Conservation (phyloP, 2,113 vertebrate genomes). For the Saimiri boliviensis region DNA sequence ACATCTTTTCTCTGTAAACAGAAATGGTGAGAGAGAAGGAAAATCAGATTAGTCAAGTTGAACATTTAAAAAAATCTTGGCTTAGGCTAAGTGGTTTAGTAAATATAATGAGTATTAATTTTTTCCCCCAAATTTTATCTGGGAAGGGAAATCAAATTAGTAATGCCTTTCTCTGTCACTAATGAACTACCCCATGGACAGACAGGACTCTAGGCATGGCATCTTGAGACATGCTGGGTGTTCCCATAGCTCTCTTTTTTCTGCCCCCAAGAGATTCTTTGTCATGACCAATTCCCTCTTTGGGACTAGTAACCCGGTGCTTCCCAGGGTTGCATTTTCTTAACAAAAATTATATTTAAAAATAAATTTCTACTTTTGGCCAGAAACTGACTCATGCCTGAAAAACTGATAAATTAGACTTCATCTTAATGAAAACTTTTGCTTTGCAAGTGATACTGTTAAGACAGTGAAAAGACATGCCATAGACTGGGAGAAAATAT, state of each 20-base stretch:
- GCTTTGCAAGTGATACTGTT: neutral
- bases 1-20: neutral
- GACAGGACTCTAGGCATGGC: neutral
- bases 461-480: neutral
- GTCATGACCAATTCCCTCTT: neutral
- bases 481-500: neutral
- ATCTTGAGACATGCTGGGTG: neutral
- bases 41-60: neutral
- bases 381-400: neutral
- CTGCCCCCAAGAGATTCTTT: neutral
- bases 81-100: neutral
- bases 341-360: neutral
- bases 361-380: neutral
- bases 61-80: neutral
- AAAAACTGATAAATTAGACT: slow-evolving; percentile 26
- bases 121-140: neutral
- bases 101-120: neutral
- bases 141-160: neutral
- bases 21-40: neutral
- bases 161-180: neutral
- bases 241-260: neutral
- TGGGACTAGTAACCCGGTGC: neutral
- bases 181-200: neutral
- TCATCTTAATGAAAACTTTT: neutral
- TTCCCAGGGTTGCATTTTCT: neutral